Conservation (phyloP, 2,113 vertebrate genomes). For the Oenanthe melanoleuca region DNA sequence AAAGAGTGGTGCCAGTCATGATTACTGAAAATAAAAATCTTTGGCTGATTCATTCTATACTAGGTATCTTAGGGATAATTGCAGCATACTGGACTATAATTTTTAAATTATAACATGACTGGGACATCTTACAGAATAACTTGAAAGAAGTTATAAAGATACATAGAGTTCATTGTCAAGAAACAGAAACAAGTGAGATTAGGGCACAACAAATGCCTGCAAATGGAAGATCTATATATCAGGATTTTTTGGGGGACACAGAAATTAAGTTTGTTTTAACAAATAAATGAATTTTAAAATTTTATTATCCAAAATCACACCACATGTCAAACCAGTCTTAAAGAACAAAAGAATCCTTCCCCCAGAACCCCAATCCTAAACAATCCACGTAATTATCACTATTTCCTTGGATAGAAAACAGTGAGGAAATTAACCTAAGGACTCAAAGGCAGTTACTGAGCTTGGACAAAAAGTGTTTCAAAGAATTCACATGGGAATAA, state of each 20-base stretch:
- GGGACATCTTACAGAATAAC: background rate
- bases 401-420: background rate
- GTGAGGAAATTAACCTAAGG: background rate
- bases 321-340: background rate
- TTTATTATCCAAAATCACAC: background rate
- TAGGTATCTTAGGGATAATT: background rate
- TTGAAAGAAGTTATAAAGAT: background rate
- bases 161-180: background rate
- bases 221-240: background rate
- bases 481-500: background rate
- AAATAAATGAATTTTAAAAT: background rate
- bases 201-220: background rate
- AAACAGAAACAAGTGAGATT: background rate
- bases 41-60: background rate
- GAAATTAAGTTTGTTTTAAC: background rate
- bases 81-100: background rate
- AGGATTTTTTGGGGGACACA: background rate
- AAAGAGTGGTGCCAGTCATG: background rate
- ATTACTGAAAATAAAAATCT: background rate
- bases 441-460: background rate
- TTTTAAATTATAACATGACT: background rate
- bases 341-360: rapidly evolving
- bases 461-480: background rate
- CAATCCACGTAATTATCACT: background rate
- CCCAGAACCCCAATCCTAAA: rapidly evolving